Evolutionary conservation across 2,797 vertebrate genomes (phyloP).

Genomic region (Poecilia picta): DNA sequence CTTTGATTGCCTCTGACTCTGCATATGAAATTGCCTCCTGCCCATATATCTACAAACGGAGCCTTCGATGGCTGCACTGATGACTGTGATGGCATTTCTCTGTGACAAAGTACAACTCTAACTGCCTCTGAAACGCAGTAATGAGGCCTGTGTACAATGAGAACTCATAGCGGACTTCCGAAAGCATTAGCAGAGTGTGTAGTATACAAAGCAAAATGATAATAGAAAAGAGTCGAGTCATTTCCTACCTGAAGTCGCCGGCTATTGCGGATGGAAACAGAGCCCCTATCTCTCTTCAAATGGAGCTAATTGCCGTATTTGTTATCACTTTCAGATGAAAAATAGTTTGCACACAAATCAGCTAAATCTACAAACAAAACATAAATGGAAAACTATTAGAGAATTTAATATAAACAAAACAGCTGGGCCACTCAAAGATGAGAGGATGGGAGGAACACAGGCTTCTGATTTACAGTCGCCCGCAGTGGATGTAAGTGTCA

Average conservation of each 20-base stretch:
- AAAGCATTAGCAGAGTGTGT: conserved; percentile 46
- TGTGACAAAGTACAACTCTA: conserved; percentile 23
- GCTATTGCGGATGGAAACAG: conserved; percentile 43
- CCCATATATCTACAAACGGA: conserved; percentile 21
- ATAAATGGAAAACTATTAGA: conserved; percentile 37
- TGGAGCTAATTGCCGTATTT: conserved; percentile 72
- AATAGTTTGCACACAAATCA: conserved; percentile 59
- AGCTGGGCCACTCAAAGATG: conserved; percentile 34
- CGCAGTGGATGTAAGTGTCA: conserved; percentile 38
- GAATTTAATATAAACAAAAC: conserved; percentile 56
- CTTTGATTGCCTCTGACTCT: conserved; percentile 59
- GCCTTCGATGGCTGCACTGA: conserved; percentile 33
- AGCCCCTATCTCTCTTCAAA: conserved; percentile 55
- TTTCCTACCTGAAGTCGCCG: conserved; percentile 53
- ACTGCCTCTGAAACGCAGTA: conserved; percentile 39
- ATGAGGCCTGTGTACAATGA: conserved; percentile 42
- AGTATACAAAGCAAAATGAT: conserved; percentile 58
- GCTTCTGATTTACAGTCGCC: conserved; percentile 46
- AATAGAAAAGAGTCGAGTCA: conserved; percentile 54
- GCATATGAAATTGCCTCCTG: conserved; percentile 59
- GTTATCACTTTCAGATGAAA: conserved; percentile 71
- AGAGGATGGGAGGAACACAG: conserved; percentile 40
- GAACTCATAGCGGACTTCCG: conserved; percentile 44
- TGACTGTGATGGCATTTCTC: conserved; percentile 46
- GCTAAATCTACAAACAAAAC: conserved; percentile 57